phyloP scores from a whole-genome alignment of 2,113 vertebrate genomes.

The Talpa occidentalis region DNA sequence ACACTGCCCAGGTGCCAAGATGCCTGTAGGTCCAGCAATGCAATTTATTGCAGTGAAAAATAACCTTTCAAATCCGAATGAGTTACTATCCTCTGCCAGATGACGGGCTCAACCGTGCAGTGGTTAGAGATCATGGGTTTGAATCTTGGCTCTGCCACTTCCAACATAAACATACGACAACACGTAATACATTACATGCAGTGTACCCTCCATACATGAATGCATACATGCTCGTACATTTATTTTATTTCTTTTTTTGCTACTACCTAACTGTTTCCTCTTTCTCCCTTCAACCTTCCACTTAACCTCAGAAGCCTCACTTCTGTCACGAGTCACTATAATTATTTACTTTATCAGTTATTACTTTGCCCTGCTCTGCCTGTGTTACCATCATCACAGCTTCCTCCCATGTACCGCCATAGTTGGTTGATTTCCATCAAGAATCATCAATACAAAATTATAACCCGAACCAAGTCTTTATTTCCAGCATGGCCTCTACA shows the following conservation, averaged over 20 bases:
- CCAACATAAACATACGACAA: background rate
- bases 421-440: background rate
- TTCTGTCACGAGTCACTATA: no score
- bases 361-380: background rate
- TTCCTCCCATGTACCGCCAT: background rate
- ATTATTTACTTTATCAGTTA: no score
- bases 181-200: background rate
- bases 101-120: fast-evolving
- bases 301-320: no score
- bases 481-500: background rate
- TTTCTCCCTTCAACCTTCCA: no score
- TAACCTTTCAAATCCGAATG: background rate
- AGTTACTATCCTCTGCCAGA: background rate
- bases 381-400: no score
- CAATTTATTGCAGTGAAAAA: background rate
- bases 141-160: background rate
- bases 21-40: fast-evolving
- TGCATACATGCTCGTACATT: fast-evolving
- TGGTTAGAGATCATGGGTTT: background rate
- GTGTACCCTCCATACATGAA: fast-evolving
- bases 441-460: background rate
- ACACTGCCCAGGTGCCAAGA: background rate
- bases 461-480: background rate
- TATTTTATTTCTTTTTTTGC: no score
- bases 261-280: no score